Conservation (phyloP, 2,113 vertebrate genomes). For the Zosterops pallidus region DNA sequence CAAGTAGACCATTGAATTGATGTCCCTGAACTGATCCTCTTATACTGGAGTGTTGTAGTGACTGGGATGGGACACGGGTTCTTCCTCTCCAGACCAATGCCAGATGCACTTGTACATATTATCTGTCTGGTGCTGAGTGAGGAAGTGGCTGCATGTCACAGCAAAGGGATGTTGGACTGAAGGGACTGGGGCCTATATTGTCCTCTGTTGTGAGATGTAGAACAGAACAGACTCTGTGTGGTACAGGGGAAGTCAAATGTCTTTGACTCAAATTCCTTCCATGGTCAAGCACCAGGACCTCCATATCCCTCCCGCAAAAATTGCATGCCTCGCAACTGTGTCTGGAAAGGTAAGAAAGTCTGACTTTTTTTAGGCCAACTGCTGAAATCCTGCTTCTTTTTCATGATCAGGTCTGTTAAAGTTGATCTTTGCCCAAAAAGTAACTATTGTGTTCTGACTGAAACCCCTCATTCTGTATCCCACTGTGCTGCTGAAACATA, state of each 20-base stretch:
- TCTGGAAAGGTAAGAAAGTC: not conserved
- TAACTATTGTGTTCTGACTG: not conserved
- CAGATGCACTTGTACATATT: not conserved
- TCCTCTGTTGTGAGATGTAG: not conserved
- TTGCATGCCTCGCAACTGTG: not conserved
- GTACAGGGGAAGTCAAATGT: not conserved
- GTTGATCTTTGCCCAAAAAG: fast-evolving
- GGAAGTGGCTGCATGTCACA: not conserved
- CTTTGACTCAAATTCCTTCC: not conserved
- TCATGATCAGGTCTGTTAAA: not conserved
- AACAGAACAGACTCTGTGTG: not conserved
- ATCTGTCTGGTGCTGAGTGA: not conserved
- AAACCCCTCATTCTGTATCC: not conserved
- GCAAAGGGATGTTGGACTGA: not conserved
- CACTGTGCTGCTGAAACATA: not conserved
- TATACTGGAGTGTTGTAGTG: not conserved
- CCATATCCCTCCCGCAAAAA: too few relatives aligned
- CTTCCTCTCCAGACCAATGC: not conserved
- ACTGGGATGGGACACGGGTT: not conserved
- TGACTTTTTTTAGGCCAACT: not conserved
- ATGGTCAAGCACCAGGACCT: not conserved
- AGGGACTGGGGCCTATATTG: too few relatives aligned
- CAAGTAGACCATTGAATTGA: not conserved
- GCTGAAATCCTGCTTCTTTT: not conserved
- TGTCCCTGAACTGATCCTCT: not conserved